Evolutionary conservation across 2,113 vertebrate species (phyloP).

Genomic region (Sorex araneus): DNA sequence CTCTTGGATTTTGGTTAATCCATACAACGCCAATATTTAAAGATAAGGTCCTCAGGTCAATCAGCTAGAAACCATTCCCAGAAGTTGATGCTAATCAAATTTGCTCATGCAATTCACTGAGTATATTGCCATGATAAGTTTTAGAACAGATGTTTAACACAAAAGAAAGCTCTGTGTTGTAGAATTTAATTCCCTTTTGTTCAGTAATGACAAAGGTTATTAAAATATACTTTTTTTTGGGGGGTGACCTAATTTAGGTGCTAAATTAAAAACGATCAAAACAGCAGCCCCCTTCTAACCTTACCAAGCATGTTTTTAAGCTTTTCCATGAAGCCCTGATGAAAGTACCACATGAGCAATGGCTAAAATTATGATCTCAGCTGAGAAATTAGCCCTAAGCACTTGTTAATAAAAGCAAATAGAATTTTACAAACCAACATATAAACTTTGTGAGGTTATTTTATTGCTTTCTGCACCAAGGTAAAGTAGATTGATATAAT

Average conservation of each 20-base stretch:
- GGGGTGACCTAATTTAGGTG: constrained; percentile 85
- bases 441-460: constrained; percentile 82
- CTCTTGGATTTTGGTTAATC: constrained; percentile 87
- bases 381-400: constrained; percentile 86
- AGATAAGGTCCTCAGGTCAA: constrained; percentile 88
- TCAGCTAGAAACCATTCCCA: constrained; percentile 88
- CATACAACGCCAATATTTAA: constrained; percentile 84
- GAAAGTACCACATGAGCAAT: constrained; percentile 84
- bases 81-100: constrained; percentile 89
- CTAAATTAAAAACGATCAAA: constrained; percentile 85
- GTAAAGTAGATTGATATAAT: constrained; percentile 78
- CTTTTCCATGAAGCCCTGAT: constrained; percentile 69
- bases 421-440: constrained; percentile 85
- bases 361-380: constrained; percentile 84
- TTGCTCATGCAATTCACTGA: constrained; percentile 83
- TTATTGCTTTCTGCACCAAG: constrained; percentile 83
- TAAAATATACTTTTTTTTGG: constrained; percentile 84
- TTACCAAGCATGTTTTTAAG: constrained; percentile 74
- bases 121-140: constrained; percentile 85
- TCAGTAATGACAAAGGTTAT: constrained; percentile 85
- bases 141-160: constrained; percentile 86
- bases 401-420: constrained; percentile 87
- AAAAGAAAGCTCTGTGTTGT: constrained; percentile 79
- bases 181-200: constrained; percentile 84
- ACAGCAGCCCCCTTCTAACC: constrained; percentile 44